Evolutionary conservation across 2,113 vertebrate species (phyloP).

Genomic region (Chloropsis cyanopogon): DNA sequence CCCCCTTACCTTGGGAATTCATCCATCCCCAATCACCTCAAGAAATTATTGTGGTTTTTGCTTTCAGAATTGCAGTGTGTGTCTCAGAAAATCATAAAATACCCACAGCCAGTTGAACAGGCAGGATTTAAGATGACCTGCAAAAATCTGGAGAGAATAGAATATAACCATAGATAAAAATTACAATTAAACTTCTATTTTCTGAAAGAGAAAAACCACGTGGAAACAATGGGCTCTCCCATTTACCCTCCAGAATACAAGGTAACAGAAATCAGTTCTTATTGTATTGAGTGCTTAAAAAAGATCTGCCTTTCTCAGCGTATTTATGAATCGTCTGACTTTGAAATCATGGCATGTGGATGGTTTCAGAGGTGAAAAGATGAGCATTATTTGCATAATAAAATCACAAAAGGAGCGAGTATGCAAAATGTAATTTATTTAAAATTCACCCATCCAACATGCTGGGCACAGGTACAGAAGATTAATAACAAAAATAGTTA

Average conservation of each 20-base stretch:
- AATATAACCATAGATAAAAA: neutral
- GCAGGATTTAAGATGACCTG: neutral
- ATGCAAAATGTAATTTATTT: slow-evolving; percentile 67
- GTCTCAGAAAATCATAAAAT: slow-evolving; percentile 14
- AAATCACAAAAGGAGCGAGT: slow-evolving; percentile 60
- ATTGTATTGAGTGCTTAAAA: slow-evolving; percentile 29
- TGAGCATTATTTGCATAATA: slow-evolving; percentile 66
- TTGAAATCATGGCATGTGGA: slow-evolving; percentile 25
- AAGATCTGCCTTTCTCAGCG: slow-evolving; percentile 44
- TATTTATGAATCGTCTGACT: slow-evolving; percentile 53
- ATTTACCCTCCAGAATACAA: slow-evolving; percentile 4
- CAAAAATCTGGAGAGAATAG: neutral
- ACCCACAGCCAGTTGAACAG: neutral
- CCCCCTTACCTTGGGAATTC: neutral
- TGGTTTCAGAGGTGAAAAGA: slow-evolving; percentile 64
- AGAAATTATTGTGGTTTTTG: neutral
- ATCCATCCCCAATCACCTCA: neutral
- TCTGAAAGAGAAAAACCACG: neutral
- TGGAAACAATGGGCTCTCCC: neutral
- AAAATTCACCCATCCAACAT: slow-evolving; percentile 53
- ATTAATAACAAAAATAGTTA: slow-evolving; percentile 41
- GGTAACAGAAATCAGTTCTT: slow-evolving; percentile 21
- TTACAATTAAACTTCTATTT: neutral
- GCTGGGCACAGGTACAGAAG: slow-evolving; percentile 39
- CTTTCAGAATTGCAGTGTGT: neutral